Evolutionary conservation across 2,113 vertebrate species (phyloP).

Genomic region (Caracal caracal): DNA sequence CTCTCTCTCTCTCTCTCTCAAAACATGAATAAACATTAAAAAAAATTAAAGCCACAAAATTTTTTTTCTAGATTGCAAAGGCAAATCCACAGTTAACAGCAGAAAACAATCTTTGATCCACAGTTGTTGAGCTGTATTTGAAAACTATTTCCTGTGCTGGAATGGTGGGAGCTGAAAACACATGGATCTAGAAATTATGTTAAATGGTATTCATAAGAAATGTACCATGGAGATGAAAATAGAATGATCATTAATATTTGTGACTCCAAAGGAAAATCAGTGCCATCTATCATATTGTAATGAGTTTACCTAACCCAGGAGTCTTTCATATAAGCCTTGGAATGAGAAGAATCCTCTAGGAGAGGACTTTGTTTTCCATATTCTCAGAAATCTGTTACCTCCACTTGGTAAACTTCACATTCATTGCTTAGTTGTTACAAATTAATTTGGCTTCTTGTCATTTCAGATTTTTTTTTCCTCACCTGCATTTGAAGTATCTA

Average conservation of each 20-base stretch:
- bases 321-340: conserved; percentile 9
- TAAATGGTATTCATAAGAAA: background rate
- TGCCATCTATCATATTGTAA: background rate
- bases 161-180: background rate
- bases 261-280: background rate
- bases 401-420: background rate
- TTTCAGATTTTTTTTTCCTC: conserved; percentile 27
- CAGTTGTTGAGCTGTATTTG: background rate
- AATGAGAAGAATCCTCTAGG: background rate
- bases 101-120: background rate
- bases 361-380: background rate
- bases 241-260: background rate
- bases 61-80: background rate
- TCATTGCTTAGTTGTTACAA: conserved; percentile 24
- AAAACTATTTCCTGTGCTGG: background rate
- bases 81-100: background rate
- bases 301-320: background rate
- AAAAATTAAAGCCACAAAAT: no score
- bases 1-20: no score
- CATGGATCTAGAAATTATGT: background rate
- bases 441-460: conserved; percentile 45
- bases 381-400: background rate
- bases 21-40: no score
- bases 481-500: background rate
- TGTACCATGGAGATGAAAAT: conserved; percentile 9